Evolutionary conservation across 2,797 vertebrate genomes (phyloP), one percentile per base, ranked within the genome.

Genomic region (Balearica regulorum): DNA sequence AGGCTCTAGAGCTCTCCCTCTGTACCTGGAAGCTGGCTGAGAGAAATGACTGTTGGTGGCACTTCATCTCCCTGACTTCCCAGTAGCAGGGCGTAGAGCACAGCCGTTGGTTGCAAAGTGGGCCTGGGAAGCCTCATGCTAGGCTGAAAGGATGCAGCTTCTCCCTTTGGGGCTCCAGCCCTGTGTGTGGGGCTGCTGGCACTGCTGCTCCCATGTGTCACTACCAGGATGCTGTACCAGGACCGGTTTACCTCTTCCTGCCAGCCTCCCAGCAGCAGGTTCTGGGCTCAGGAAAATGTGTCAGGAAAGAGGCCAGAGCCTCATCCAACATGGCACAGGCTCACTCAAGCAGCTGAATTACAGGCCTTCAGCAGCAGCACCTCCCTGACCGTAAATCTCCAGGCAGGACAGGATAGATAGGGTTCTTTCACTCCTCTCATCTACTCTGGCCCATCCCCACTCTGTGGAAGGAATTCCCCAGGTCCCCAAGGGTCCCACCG

Each of bases 301-400:
- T 94, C 70, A 75, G 84, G 81, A 90, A 95, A 58, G 54, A 86
- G n/a, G 61, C 71, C 80, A 79, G 58, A 83, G 58, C 68, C 39
- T 92, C 87, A 60, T 93, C 96, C 49, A 95, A 57, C 75, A 29
- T 48, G 76, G 48, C 3, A 3, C 69, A 90, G 58, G 80, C 73
- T 97, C 48, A 61, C 95, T 96, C 76, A 93, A 87, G 87, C 25
- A 5, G 26, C 90, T 95, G 90, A 94, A 94, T 96, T 97, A 70
- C 15, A 88, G 60, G 28, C 86, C 90, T 95, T 93, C 86, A 93
- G 72, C 83, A 87, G 72, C 83, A 87, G 79, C 88, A 87, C 62
- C 49, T 95, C 60, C 19, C 44, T 65, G 66, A 46, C 68, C 69
- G 66, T 89, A 96, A 94, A 92, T 96, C 93, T 93, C 64, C 68